Conservation (phyloP, 2,113 vertebrate species). For the Pachycephala philippinensis region DNA sequence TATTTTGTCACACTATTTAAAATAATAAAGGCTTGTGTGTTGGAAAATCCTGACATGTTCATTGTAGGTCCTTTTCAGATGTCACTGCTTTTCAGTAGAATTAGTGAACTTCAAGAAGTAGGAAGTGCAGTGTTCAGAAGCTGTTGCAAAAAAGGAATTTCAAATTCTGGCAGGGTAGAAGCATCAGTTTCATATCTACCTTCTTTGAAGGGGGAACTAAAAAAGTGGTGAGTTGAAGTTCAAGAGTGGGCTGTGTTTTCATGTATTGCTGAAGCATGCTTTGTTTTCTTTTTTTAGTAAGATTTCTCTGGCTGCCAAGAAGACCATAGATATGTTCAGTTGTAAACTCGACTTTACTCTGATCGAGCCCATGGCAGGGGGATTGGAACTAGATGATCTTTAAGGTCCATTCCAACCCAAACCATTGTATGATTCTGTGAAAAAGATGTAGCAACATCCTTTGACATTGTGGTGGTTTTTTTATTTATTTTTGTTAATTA, state of each 20-base stretch:
- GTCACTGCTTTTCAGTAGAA: neutral
- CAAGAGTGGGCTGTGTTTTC: neutral
- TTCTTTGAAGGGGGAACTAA: neutral
- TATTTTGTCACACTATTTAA: neutral
- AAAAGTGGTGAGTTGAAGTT: neutral
- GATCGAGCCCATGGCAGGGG: neutral
- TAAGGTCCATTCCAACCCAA: neutral
- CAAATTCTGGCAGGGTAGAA: neutral
- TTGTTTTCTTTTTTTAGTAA: neutral
- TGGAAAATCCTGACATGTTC: neutral
- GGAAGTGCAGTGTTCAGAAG: neutral
- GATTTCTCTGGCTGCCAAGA: neutral
- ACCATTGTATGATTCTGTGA: neutral
- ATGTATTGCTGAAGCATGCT: neutral
- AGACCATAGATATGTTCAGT: neutral
- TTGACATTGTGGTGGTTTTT: accelerated
- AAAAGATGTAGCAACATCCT: neutral
- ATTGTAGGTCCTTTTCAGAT: neutral
- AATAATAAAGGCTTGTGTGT: neutral
- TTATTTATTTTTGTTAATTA: neutral
- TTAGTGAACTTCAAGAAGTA: neutral
- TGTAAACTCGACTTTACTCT: neutral
- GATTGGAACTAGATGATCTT: neutral
- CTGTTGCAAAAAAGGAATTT: neutral
- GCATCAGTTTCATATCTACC: neutral